phyloP scores from a whole-genome alignment of 2,888 invertebrate species.

The Siphlonurus alternatus region DNA sequence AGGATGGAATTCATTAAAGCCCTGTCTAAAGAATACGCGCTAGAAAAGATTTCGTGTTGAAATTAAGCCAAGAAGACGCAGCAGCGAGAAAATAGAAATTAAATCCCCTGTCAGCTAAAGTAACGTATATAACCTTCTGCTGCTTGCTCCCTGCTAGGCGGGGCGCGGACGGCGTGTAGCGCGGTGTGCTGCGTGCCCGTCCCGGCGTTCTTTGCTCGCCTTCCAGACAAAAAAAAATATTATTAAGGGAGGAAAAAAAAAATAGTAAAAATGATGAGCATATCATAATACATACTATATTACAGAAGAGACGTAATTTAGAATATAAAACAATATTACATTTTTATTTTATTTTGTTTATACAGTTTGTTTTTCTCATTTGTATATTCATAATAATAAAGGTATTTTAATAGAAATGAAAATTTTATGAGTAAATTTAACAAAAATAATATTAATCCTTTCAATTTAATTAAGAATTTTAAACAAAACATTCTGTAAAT shows the following conservation, averaged over 20 bases:
- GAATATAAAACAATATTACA: too few species aligned
- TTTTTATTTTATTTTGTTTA: too few species aligned
- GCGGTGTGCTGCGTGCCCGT: background rate
- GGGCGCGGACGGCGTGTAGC: background rate
- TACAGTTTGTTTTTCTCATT: too few species aligned
- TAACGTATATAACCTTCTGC: slow-evolving; percentile 2
- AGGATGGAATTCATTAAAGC: slow-evolving; percentile 1
- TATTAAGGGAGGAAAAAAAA: background rate
- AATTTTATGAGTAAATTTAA: too few species aligned
- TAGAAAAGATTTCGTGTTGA: slow-evolving; percentile 2
- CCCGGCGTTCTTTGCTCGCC: background rate
- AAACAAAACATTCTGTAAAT: too few species aligned
- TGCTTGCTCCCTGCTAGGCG: background rate
- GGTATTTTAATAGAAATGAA: too few species aligned
- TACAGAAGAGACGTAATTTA: too few species aligned
- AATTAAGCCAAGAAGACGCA: slow-evolving; percentile 3
- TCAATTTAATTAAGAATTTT: too few species aligned
- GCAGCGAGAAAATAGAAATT: slow-evolving; percentile 3
- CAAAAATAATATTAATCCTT: too few species aligned
- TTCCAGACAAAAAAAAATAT: background rate
- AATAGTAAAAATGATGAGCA: background rate
- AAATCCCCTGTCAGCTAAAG: slow-evolving; percentile 3
- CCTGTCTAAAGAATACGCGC: background rate
- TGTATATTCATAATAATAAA: too few species aligned
- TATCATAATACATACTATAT: background rate